phyloP scores from a whole-genome alignment of 2,113 vertebrate species.

The Phrynosoma platyrhinos region DNA sequence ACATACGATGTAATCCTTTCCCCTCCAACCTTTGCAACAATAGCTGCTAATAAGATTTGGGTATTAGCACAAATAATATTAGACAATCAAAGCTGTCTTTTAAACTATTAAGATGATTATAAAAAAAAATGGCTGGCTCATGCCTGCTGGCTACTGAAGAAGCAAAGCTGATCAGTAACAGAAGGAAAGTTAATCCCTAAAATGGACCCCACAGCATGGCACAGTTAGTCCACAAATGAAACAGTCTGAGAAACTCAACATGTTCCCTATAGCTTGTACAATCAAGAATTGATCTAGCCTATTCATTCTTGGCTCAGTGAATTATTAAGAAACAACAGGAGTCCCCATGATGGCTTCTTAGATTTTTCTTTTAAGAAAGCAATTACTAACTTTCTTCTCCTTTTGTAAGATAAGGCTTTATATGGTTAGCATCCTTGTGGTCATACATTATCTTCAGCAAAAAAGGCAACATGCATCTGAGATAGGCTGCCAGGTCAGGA shows the following conservation, averaged over 20 bases:
- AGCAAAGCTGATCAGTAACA: background rate
- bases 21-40: conserved; percentile 47
- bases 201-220: background rate
- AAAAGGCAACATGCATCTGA: too few relatives aligned
- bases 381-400: too few relatives aligned
- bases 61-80: conserved; percentile 45
- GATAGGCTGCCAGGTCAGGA: too few relatives aligned
- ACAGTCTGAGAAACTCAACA: background rate
- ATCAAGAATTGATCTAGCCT: background rate
- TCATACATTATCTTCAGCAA: too few relatives aligned
- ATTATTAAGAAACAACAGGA: background rate
- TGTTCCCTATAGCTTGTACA: background rate
- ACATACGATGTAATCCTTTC: conserved; percentile 32
- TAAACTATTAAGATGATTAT: conserved; percentile 64
- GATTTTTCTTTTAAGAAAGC: too few relatives aligned
- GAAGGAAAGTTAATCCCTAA: background rate
- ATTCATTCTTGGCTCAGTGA: background rate
- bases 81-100: conserved; percentile 53
- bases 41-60: conserved; percentile 59
- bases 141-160: background rate
- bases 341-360: background rate
- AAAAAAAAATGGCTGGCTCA: conserved; percentile 1
- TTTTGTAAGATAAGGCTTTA: too few relatives aligned
- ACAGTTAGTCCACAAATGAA: background rate
- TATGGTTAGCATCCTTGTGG: too few relatives aligned